A percentile compares a stretch with the other conserved stretches of the same genome.
Conservation (phyloP, 2,113 vertebrate genomes). For the Xiphophorus couchianus region DNA sequence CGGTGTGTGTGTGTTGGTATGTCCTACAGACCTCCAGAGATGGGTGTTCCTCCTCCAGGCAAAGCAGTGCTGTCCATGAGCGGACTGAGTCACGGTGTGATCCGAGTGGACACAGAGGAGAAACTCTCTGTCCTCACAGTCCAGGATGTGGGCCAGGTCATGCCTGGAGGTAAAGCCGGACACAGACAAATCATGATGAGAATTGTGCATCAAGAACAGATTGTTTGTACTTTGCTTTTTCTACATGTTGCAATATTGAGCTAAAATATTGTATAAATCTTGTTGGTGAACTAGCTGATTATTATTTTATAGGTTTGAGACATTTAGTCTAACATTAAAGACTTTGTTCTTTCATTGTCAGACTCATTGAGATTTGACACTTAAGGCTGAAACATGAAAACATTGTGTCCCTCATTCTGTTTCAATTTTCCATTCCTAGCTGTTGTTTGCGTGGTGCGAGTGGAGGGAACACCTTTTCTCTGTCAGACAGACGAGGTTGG, state of each 20-base stretch:
- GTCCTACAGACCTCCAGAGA: conserved; percentile 86
- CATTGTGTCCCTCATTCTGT: not conserved
- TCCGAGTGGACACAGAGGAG: conserved; percentile 94
- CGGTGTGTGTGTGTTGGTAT: not conserved
- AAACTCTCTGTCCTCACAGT: conserved; percentile 94
- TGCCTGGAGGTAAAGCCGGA: conserved; percentile 88
- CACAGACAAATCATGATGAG: not conserved
- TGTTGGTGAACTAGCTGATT: too few species aligned
- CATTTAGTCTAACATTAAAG: not conserved
- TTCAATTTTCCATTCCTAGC: conserved; percentile 71
- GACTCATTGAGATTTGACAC: not conserved
- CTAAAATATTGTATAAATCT: not conserved
- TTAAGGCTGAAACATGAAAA: not conserved
- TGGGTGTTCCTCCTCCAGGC: conserved; percentile 89
- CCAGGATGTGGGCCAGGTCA: conserved; percentile 95
- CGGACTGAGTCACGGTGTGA: conserved; percentile 90
- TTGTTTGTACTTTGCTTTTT: too few species aligned
- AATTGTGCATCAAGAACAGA: too few species aligned
- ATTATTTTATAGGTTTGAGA: not conserved
- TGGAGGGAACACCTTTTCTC: conserved; percentile 89
- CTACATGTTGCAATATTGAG: not conserved
- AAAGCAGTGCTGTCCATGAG: conserved; percentile 95
- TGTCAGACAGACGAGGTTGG: conserved; percentile 94
- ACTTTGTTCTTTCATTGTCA: not conserved
- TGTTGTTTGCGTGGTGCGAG: conserved; percentile 89